Percentiles rank a stretch among this genome's conserved stretches.
phyloP scores from a whole-genome alignment of 2,797 vertebrate genomes.

The Lepilemur ruficaudatus region DNA sequence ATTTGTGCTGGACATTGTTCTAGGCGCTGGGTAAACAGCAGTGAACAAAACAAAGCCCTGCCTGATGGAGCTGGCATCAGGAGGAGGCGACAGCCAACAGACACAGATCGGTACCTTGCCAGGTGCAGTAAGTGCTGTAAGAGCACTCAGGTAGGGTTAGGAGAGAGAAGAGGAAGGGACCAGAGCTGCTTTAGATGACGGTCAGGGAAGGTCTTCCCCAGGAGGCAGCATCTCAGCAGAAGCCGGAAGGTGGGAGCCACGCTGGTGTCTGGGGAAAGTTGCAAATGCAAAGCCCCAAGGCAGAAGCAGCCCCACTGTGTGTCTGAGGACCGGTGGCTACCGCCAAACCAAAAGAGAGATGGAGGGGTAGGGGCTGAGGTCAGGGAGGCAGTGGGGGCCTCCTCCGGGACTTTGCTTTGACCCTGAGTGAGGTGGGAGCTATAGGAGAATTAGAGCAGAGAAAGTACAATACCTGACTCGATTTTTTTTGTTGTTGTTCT shows the following conservation, averaged over 20 bases:
- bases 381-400: background rate
- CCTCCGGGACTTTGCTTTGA: background rate
- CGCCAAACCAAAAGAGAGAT: background rate
- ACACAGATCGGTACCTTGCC: background rate
- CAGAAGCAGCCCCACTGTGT: background rate
- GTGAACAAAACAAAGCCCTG: background rate
- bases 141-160: background rate
- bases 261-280: background rate
- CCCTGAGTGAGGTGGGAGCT: background rate
- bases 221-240: background rate
- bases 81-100: background rate
- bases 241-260: background rate
- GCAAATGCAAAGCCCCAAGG: constrained; percentile 19
- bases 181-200: background rate
- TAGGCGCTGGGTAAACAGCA: background rate
- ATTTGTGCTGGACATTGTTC: background rate
- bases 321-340: background rate
- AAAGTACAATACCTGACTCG: background rate
- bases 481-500: no score
- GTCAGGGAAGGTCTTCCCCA: background rate
- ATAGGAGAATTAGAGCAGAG: background rate
- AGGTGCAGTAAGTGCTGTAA: background rate
- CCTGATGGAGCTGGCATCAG: background rate
- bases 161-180: background rate
- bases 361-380: background rate